A percentile compares a stretch with the other conserved stretches of the same genome.
Evolutionary conservation across 2,888 invertebrate species (phyloP).

Genomic region (Clivina fossor): DNA sequence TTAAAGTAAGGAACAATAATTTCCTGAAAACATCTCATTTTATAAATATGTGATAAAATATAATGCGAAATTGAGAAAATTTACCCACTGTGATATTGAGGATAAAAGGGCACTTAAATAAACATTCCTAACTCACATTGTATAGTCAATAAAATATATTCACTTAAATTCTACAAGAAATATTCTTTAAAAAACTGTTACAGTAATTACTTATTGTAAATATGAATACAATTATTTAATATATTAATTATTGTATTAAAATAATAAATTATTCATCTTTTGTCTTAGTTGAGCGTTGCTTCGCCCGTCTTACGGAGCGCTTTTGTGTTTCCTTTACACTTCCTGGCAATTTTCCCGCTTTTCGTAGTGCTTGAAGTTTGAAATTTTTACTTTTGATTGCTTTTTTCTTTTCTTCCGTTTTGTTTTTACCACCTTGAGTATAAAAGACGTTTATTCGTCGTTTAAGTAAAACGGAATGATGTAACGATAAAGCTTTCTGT

Average conservation of each 20-base stretch:
- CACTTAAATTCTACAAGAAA: too few relatives aligned
- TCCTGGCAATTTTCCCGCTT: slow-evolving; percentile 50
- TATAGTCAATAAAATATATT: too few relatives aligned
- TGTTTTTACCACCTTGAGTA: slow-evolving; percentile 50
- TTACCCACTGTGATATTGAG: slow-evolving; percentile 20
- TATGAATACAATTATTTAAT: neutral
- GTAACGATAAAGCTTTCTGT: slow-evolving; percentile 54
- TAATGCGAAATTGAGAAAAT: slow-evolving; percentile 6
- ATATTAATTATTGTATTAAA: neutral
- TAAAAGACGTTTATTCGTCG: slow-evolving; percentile 54
- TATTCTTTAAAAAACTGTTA: neutral
- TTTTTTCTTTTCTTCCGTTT: slow-evolving; percentile 45
- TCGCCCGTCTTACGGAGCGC: slow-evolving; percentile 45
- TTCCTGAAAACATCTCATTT: too few relatives aligned
- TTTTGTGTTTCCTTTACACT: slow-evolving; percentile 47
- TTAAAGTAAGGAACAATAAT: too few relatives aligned
- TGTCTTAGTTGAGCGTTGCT: neutral
- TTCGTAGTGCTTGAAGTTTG: slow-evolving; percentile 52
- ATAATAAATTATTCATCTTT: neutral
- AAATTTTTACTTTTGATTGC: slow-evolving; percentile 52
- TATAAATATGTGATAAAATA: slow-evolving; percentile 4
- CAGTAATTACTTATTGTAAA: neutral
- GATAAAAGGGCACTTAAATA: slow-evolving; percentile 16
- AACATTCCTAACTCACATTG: too few relatives aligned
- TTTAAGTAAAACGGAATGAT: slow-evolving; percentile 51